A percentile compares a stretch with the other conserved stretches of the same genome.
phyloP scores from a whole-genome alignment of 2,888 invertebrate species.

The Priocnemis perturbator region DNA sequence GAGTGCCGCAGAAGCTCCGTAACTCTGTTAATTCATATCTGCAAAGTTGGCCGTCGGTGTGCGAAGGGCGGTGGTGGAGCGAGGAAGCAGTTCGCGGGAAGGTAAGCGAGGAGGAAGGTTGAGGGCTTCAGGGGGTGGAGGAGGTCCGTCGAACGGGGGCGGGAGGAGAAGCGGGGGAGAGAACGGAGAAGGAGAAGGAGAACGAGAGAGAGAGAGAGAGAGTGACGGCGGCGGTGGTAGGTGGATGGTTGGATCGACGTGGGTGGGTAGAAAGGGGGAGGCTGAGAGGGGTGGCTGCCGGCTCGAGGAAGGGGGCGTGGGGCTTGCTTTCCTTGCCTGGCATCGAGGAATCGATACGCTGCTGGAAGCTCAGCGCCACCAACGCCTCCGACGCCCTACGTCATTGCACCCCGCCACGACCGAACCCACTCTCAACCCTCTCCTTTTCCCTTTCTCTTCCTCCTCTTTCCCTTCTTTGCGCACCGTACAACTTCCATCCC shows the following conservation, averaged over 20 bases:
- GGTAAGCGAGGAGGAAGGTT: constrained; percentile 26
- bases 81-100: not conserved
- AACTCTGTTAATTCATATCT: constrained; percentile 75
- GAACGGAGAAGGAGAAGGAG: constrained; percentile 28
- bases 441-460: constrained; percentile 28
- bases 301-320: constrained; percentile 52
- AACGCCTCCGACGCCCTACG: constrained; percentile 71
- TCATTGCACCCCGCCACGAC: constrained; percentile 66
- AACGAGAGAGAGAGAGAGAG: constrained; percentile 39
- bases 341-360: constrained; percentile 73
- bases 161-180: constrained; percentile 32
- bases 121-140: constrained; percentile 30
- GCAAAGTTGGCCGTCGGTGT: constrained; percentile 65
- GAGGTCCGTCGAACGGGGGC: constrained; percentile 35
- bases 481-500: too few species aligned
- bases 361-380: constrained; percentile 71
- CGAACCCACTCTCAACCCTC: constrained; percentile 43
- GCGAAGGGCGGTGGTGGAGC: constrained; percentile 16
- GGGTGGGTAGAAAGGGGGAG: constrained; percentile 51
- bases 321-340: constrained; percentile 65
- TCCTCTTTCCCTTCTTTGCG: constrained; percentile 2
- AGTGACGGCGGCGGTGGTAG: constrained; percentile 31
- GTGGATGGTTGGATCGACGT: constrained; percentile 40
- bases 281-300: constrained; percentile 50
- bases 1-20: constrained; percentile 65